A percentile compares a stretch with the other conserved stretches of the same genome.
Conservation (phyloP, 1,140 invertebrate species). For the Batillaria attramentaria region DNA sequence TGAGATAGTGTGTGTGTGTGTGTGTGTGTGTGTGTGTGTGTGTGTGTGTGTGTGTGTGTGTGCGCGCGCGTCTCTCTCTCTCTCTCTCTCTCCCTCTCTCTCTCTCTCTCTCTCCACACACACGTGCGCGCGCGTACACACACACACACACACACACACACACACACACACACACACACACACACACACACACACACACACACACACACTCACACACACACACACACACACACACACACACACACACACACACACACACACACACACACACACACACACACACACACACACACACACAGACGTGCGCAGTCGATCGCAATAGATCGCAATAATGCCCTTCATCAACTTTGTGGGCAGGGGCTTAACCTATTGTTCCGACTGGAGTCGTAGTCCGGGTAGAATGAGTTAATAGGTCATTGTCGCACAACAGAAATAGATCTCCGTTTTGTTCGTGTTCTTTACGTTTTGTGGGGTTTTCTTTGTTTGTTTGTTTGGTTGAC, state of each 20-base stretch:
- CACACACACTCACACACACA: background rate
- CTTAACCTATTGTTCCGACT: background rate
- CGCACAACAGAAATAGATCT: background rate
- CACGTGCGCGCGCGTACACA: too few relatives aligned
- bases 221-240: background rate
- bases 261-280: slow-evolving; percentile 2
- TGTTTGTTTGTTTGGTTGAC: background rate
- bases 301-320: background rate
- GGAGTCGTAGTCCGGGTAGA: background rate
- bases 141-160: background rate
- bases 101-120: too few relatives aligned
- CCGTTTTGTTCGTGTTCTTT: background rate
- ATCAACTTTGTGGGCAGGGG: background rate
- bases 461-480: background rate
- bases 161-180: background rate
- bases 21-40: too few relatives aligned
- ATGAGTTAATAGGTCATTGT: background rate
- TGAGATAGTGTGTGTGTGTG: too few relatives aligned
- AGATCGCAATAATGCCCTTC: background rate
- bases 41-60: too few relatives aligned
- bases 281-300: background rate
- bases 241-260: slow-evolving; percentile 2
- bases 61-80: too few relatives aligned
- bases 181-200: background rate
- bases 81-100: too few relatives aligned